These are phyloP conservation scores for Eupithecia subumbrata DNA, from an alignment of 2,888 invertebrate species.

Conservation along the genomic window DNA sequence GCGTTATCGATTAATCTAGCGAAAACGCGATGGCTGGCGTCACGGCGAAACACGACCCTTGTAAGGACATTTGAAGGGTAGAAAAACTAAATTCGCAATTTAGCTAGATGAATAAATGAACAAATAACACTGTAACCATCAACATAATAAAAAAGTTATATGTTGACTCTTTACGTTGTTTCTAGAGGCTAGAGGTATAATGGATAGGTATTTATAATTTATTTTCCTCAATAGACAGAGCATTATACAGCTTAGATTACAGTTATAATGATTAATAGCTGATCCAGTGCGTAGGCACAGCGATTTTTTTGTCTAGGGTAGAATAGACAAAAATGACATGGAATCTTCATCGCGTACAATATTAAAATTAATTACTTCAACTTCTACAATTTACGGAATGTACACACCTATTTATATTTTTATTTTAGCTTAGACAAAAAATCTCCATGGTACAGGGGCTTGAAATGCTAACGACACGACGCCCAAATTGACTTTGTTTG, in stretches of 20 bases:
- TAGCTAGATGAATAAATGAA: conserved; percentile 38
- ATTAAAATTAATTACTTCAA: too few relatives aligned
- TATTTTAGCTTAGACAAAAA: not conserved
- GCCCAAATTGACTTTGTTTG: not conserved
- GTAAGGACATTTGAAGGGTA: conserved; percentile 34
- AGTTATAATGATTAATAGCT: too few relatives aligned
- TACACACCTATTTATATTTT: not conserved
- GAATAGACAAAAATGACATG: too few relatives aligned
- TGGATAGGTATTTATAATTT: not conserved
- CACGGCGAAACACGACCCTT: conserved; percentile 24
- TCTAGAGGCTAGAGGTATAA: not conserved
- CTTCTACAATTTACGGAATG: not conserved
- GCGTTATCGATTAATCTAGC: conserved; percentile 8
- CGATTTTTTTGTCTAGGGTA: too few relatives aligned
- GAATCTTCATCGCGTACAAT: too few relatives aligned
- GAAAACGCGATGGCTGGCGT: not conserved
- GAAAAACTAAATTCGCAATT: conserved; percentile 40
- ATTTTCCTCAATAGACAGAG: not conserved
- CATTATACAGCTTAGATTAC: too few relatives aligned
- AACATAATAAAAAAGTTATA: not conserved
- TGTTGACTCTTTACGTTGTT: not conserved
- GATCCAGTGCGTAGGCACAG: too few relatives aligned
- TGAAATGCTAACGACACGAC: conserved; percentile 7
- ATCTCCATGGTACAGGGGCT: not conserved
- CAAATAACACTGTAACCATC: conserved; percentile 17